Conservation (phyloP, 2,888 invertebrate genomes). For the Trissonchulus latispiculum region DNA sequence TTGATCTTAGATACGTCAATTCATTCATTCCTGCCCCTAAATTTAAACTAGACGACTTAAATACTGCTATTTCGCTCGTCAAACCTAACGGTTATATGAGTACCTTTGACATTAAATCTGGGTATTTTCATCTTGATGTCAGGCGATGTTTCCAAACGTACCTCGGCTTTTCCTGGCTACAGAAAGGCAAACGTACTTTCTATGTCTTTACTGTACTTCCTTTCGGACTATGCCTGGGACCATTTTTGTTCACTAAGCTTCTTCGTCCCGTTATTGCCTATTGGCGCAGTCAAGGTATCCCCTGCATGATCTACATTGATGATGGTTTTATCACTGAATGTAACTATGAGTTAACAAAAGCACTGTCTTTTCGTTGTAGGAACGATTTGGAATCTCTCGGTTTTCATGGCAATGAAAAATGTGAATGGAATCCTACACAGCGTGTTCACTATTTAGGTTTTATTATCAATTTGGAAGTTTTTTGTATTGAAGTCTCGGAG, state of each 20-base stretch:
- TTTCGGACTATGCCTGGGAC: neutral
- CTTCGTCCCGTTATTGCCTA: neutral
- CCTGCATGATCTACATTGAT: neutral
- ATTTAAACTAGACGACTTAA: neutral
- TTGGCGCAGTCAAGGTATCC: neutral
- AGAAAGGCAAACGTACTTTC: neutral
- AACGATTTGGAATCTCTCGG: neutral
- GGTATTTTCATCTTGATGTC: neutral
- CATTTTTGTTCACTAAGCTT: slow-evolving; percentile 5
- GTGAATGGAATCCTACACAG: neutral
- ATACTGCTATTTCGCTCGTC: neutral
- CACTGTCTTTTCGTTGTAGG: neutral
- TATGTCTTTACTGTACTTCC: neutral
- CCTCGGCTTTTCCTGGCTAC: neutral
- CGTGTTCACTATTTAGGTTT: neutral
- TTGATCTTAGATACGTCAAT: slow-evolving; percentile 5
- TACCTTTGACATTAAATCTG: neutral
- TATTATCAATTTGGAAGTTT: neutral
- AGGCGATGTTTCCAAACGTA: neutral
- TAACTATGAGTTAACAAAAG: neutral
- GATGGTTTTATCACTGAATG: slow-evolving; percentile 1
- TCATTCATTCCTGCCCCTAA: neutral
- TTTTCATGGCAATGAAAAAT: slow-evolving; percentile 4
- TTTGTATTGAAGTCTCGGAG: neutral
- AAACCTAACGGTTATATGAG: neutral